These are phyloP conservation scores for Himalopsyche tibetana DNA, from an alignment of 2,888 invertebrate species.

Conservation along the genomic window DNA sequence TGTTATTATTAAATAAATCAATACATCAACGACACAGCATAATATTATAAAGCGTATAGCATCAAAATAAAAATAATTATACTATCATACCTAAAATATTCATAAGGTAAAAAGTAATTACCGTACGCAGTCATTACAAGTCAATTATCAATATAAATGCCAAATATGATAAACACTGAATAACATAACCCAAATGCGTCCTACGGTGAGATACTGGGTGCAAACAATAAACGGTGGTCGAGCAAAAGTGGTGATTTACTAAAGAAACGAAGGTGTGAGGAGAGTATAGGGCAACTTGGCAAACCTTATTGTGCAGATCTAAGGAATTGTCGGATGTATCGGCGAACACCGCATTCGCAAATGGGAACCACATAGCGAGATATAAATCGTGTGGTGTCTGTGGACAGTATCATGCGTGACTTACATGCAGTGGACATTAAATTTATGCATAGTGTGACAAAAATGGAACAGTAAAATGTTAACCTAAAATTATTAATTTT, in stretches of 20 bases:
- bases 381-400: conserved; percentile 78
- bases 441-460: conserved; percentile 30
- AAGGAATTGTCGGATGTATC: conserved; percentile 75
- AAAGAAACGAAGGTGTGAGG: conserved; percentile 36
- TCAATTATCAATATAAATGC: not conserved
- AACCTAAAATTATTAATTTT: conserved; percentile 48
- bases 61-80: not conserved
- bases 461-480: conserved; percentile 45
- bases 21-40: not conserved
- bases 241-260: not conserved
- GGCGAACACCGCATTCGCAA: conserved; percentile 78
- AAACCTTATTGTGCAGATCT: conserved; percentile 76
- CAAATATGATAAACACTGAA: not conserved
- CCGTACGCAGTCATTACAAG: not conserved
- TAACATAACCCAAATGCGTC: conserved; percentile 12
- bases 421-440: conserved; percentile 47
- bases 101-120: not conserved
- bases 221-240: conserved; percentile 25
- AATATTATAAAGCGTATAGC: conserved; percentile 17
- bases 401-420: conserved; percentile 64
- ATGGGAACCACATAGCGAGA: conserved; percentile 80
- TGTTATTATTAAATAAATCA: not conserved
- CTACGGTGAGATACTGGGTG: conserved; percentile 12
- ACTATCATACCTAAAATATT: not conserved
- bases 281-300: conserved; percentile 65